Base-by-base conservation (phyloP, 1,140 invertebrate genomes). In the Centruroides vittatus region DNA sequence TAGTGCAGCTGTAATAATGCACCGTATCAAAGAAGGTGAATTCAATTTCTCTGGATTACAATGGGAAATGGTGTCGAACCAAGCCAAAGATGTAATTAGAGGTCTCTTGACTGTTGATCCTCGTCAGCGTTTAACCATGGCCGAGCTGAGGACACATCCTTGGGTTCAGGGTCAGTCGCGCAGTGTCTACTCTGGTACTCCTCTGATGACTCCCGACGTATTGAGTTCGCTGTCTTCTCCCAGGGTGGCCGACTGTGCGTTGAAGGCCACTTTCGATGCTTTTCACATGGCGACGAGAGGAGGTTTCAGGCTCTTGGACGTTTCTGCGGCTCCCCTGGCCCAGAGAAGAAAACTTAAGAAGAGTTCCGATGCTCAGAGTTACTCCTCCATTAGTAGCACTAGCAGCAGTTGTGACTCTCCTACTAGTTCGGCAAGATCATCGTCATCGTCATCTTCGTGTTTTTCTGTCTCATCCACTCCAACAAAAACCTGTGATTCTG, bases 21-120 rank as follows among this genome's bases (percentile, higher is more conserved):
- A 83, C 57, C 75, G 86, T 62, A 93, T 93, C 57, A 82, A 84
- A 69, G 78, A 77, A 23, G 89, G 88, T 12, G 81, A 84, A 64
- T 86, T 91, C 68, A 80, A 82, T 68, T 86, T 93, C 71, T 72
- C 79, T 59, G 82, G 81, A 9, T 73, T 80, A 10, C 78, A 80
- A 46, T 93, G 89, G 90, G 74, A 75, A 7, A 75, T 78, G 60
- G 82, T 94, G 13, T 89, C 86, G 3, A 65, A 75, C 5, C 76
- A 81, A 61, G 89, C 88, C 10, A 90, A 90, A 74, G 76, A 81
- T 35, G 78, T 94, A 1, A 85, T 88, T 12, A 78, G 79, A 74
- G 81, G 83, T 10, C 75, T 95, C 35, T 73, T 95, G 35, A 86
- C 85, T 0, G 84, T 91, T 2, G 86, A 93, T 69, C 86, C 89